Evolutionary conservation across 2,888 invertebrate genomes (phyloP), one percentile per base, ranked within the genome.

Genomic region (Julus scandinavius): DNA sequence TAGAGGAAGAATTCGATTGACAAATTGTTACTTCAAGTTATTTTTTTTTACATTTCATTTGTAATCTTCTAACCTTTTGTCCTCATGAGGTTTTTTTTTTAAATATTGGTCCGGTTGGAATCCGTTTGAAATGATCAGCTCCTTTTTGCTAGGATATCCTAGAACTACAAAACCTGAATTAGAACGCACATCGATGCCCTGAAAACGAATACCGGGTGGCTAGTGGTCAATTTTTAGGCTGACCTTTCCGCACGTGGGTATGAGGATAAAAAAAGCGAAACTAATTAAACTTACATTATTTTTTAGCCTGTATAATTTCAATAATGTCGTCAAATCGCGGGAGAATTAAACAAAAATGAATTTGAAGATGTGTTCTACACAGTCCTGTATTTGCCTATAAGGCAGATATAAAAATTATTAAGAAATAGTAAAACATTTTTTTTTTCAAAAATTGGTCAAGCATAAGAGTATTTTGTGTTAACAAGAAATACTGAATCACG

Each of bases 101-200:
- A 15, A 80, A 15, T 80, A 80, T 80, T 80, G 80, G 80, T 80
- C 80, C 80, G 80, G 80, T 80, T 80, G 80, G 80, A 80, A 80
- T 29, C 80, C 38, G 80, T 29, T 80, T 29, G 72, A 72, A 72
- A 72, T 29, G 72, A 72, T 72, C 29, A 29, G 72, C 9, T 72
- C 72, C 72, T 72, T 29, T 72, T 72, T 80, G 80, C 38, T 40
- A 80, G 72, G 72, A 72, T 80, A 80, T 80, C 80, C 80, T 80
- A 80, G 80, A 38, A 80, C 80, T 80, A 13, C 7, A 29, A 80
- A 80, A 80, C 80, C 80, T 80, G 80, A 80, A 80, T 80, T 80
- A 15, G 80, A 80, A 80, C 80, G 38, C 38, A 3, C 80, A 80
- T 80, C 38, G 80, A 40, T 80, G 80, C 80, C 80, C 80, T 29